Percentiles rank a stretch among this genome's conserved stretches.
phyloP scores from a whole-genome alignment of 2,888 invertebrate genomes.

The Epistrophella euchroma region DNA sequence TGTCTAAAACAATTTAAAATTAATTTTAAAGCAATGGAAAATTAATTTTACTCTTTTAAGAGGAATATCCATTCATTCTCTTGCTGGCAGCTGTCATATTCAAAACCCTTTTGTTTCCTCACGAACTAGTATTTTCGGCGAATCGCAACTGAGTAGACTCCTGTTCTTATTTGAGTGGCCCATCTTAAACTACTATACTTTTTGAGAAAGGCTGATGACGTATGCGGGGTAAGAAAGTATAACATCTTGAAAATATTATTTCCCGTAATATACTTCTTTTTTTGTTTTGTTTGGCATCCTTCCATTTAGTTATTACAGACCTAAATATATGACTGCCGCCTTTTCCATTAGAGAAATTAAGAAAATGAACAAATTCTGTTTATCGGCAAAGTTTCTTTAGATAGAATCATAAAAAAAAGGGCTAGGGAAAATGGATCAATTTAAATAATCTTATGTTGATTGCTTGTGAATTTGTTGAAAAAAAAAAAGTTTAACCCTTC shows the following conservation, averaged over 20 bases:
- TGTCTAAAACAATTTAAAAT: conserved; percentile 31
- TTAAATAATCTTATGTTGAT: conserved; percentile 73
- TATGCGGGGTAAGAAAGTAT: not conserved
- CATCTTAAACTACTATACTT: not conserved
- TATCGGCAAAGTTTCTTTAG: conserved; percentile 24
- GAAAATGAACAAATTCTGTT: conserved; percentile 47
- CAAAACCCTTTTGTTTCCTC: conserved; percentile 47
- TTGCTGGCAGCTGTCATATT: not conserved
- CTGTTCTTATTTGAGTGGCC: conserved; percentile 15
- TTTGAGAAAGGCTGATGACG: not conserved
- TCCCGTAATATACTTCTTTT: conserved; percentile 1
- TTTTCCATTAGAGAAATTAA: conserved; percentile 70
- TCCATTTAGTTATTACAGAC: conserved; percentile 14
- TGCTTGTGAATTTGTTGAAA: conserved; percentile 68
- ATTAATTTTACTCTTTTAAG: conserved; percentile 47
- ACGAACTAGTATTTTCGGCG: conserved; percentile 36
- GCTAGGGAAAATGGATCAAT: conserved; percentile 60
- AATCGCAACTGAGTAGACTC: conserved; percentile 35
- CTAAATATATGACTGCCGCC: conserved; percentile 26
- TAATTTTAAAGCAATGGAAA: conserved; percentile 57
- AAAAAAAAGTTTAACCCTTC: conserved; percentile 46
- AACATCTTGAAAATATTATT: conserved; percentile 33
- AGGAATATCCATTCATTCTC: not conserved
- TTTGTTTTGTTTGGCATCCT: conserved; percentile 35
- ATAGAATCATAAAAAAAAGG: conserved; percentile 34